Evolutionary conservation across 2,888 invertebrate genomes (phyloP), one percentile per base, ranked within the genome.

Genomic region (Lordiphosa andalusiaca): DNA sequence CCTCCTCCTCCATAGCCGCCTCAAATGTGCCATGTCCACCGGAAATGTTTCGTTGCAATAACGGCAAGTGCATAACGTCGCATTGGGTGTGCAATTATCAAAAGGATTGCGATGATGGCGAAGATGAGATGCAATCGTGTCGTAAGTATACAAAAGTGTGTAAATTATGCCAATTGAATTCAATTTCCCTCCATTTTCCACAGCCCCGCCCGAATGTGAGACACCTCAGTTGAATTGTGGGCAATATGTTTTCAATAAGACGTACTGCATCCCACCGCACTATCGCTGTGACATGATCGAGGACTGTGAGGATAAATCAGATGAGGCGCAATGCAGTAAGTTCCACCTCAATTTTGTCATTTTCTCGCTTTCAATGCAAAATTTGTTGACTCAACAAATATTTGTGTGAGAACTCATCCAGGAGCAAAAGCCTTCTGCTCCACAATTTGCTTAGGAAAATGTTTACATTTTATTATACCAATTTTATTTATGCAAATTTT

Each of bases 301-400:
- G 35, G 97, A 98, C 91, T 99, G 98, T 89, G 95, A 96, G 64
- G 97, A 98, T 89, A 97, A 96, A 71, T 95, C 96, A 36, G 98
- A 98, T 90, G 98, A 98, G 91, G 95, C 95, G 9, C 95, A 95
- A 89, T 98, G 98, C 92, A 95, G 98, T 98, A 91, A 96, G 97
- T 96, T 46, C n/a, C n/a, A n/a, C n/a, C n/a, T 61, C 67, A 67
- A 75, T 83, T 63, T 19, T 19, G 19, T 19, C 19, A 19, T 19
- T 19, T 19, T 19, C 19, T 19, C 19, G 19, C 19, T 19, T 19
- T 19, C 19, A 19, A 19, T 19, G 51, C 42, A 44, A 74, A 84
- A 76, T 77, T 76, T 69, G 73, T 66, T 75, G 69, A 80, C 61
- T 72, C 42, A 38, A 53, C 81, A 72, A 76, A 76, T 75, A 69